These are phyloP conservation scores for Brachionus plicatilis DNA, from an alignment of 1,140 invertebrate species.

Conservation along the genomic window DNA sequence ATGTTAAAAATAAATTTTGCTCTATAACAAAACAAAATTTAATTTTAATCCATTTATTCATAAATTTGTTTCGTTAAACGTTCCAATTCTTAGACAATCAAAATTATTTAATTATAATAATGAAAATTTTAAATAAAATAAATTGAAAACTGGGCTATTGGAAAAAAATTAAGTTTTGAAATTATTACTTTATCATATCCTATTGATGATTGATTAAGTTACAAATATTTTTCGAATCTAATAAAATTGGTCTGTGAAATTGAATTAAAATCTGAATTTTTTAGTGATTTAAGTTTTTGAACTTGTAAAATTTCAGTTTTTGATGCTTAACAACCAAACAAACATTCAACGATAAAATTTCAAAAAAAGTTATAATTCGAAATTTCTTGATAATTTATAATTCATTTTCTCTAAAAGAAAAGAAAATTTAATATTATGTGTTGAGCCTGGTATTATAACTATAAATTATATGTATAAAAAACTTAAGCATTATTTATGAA, in stretches of 20 bases:
- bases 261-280: neutral
- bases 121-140: too few relatives aligned
- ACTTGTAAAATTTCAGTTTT: neutral
- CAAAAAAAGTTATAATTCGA: neutral
- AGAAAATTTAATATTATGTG: neutral
- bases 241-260: neutral
- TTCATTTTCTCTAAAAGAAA: neutral
- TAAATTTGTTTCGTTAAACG: neutral
- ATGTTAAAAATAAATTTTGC: neutral
- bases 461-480: too few relatives aligned
- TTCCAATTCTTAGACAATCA: neutral
- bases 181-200: too few relatives aligned
- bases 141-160: too few relatives aligned
- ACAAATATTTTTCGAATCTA: too few relatives aligned
- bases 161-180: too few relatives aligned
- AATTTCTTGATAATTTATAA: too few relatives aligned
- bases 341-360: neutral
- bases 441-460: too few relatives aligned
- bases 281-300: neutral
- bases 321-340: neutral
- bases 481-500: too few relatives aligned
- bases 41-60: neutral
- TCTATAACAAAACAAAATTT: conserved; percentile 1
- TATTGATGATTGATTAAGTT: too few relatives aligned
- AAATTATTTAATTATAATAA: neutral